Percentiles rank a stretch among this genome's conserved stretches.
Conservation (phyloP, 2,888 invertebrate genomes). For the Andrena hattorfiana region DNA sequence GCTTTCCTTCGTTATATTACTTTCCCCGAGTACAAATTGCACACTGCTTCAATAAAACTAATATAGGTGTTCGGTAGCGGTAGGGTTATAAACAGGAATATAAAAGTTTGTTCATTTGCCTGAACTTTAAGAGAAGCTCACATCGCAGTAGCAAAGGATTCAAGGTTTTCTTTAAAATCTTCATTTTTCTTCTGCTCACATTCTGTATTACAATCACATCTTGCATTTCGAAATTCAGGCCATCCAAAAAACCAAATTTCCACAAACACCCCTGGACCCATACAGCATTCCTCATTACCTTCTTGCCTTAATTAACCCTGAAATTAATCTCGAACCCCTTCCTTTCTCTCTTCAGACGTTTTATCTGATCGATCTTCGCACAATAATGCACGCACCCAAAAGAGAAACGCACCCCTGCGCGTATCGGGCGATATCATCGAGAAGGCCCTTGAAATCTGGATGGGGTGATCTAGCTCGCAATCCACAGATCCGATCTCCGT, state of each 20-base stretch:
- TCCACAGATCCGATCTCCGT: slow-evolving; percentile 70
- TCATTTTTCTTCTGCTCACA: too few species aligned
- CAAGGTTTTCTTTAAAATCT: too few species aligned
- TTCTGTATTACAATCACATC: too few species aligned
- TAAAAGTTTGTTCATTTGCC: too few species aligned
- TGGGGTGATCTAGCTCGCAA: slow-evolving; percentile 33
- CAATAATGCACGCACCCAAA: not conserved
- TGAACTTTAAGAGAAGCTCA: too few species aligned
- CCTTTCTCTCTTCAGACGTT: not conserved
- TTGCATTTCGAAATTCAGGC: not conserved
- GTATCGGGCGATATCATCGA: slow-evolving; percentile 57
- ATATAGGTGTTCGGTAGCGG: too few species aligned
- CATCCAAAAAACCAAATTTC: not conserved
- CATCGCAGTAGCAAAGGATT: too few species aligned
- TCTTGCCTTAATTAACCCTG: slow-evolving; percentile 17
- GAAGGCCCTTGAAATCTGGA: slow-evolving; percentile 44
- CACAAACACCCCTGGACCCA: not conserved
- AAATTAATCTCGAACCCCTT: slow-evolving; percentile 16
- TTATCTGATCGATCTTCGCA: slow-evolving; percentile 27
- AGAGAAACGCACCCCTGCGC: slow-evolving; percentile 20
- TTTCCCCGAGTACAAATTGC: too few species aligned
- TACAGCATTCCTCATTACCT: not conserved
- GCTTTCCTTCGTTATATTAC: too few species aligned
- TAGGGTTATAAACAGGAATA: too few species aligned
- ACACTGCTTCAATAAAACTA: too few species aligned